phyloP scores from a whole-genome alignment of 2,888 invertebrate genomes.

The Aleiodes alternator region DNA sequence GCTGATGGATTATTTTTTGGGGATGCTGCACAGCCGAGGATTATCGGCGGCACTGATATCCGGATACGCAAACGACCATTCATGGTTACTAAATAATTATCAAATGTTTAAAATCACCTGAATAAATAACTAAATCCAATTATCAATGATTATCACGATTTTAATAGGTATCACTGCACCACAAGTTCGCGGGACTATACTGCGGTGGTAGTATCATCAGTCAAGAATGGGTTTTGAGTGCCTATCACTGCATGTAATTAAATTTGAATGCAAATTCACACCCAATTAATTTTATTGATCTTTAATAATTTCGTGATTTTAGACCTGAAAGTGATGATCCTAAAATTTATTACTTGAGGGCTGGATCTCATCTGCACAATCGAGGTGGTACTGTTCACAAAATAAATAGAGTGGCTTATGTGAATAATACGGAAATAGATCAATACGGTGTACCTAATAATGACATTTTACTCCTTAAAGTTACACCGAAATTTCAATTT shows the following conservation, averaged over 20 bases:
- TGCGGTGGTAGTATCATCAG: constrained; percentile 62
- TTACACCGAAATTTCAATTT: constrained; percentile 57
- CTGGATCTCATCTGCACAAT: constrained; percentile 55
- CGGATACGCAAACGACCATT: constrained; percentile 54
- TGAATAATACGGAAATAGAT: constrained; percentile 45
- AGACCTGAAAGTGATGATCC: constrained; percentile 6
- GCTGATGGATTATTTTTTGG: not conserved
- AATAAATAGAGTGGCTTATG: constrained; percentile 50
- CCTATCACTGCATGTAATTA: constrained; percentile 63
- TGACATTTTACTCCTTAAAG: constrained; percentile 59
- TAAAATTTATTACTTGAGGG: constrained; percentile 56
- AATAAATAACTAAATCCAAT: not conserved
- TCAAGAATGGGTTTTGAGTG: constrained; percentile 58
- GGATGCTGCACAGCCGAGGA: constrained; percentile 45
- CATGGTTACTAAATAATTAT: constrained; percentile 48
- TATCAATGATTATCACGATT: not conserved
- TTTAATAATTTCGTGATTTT: constrained; percentile 12
- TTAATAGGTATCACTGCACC: constrained; percentile 58
- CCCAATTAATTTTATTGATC: not conserved
- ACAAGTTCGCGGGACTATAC: constrained; percentile 41
- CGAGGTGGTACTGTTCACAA: constrained; percentile 54
- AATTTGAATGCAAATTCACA: not conserved
- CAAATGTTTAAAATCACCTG: not conserved
- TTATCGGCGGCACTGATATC: constrained; percentile 55
- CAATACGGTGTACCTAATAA: constrained; percentile 47